Base-by-base conservation (phyloP, 2,113 vertebrate genomes). In the Anthoscopus minutus region DNA sequence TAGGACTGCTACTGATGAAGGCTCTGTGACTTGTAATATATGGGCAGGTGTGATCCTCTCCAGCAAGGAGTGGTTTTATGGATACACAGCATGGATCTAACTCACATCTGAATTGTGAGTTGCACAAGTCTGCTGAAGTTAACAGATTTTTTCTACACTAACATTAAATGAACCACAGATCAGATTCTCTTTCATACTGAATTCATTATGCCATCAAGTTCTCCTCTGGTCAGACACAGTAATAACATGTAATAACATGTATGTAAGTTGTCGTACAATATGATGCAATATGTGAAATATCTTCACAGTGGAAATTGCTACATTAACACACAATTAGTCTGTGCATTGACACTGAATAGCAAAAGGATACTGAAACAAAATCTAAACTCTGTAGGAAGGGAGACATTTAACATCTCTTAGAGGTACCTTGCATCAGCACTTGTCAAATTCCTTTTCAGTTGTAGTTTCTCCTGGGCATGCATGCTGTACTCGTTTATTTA, bases 361-460 rank as follows among this genome's bases (percentile, higher is more conserved):
- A 81, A 91, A 88, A 88, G 45, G 65, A 84, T 91, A 53, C 84
- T 94, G 77, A 92, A 96, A 89, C 56, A 88, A 94, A 86, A 94
- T 66, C 78, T 67, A 58, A 27, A 66, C 47, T 73, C 51, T 72
- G 40, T 82, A 71, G 58, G 74, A 94, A 74, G 5, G 11, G 57
- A 78, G 45, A 72, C 27, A 40, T 92, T 94, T 96, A 88, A 84
- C 37, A 48, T 89, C 57, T 83, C 76, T 5, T 8, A 93, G 88
- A 92, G 89, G 57, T 77, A 92, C 71, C 45, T 95, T 94, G 50
- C 88, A 92, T 89, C 80, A 81, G 62, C 82, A 74, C 73, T 89
- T 93, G 56, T 80, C 79, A 91, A 44, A 82, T 73, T 91, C 50
- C 44, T 92, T 85, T 93, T 85, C 73, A 53, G 44, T 48, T 64